These are phyloP conservation scores for Periplaneta americana DNA, from an alignment of 1,140 invertebrate species.

Conservation along the genomic window DNA sequence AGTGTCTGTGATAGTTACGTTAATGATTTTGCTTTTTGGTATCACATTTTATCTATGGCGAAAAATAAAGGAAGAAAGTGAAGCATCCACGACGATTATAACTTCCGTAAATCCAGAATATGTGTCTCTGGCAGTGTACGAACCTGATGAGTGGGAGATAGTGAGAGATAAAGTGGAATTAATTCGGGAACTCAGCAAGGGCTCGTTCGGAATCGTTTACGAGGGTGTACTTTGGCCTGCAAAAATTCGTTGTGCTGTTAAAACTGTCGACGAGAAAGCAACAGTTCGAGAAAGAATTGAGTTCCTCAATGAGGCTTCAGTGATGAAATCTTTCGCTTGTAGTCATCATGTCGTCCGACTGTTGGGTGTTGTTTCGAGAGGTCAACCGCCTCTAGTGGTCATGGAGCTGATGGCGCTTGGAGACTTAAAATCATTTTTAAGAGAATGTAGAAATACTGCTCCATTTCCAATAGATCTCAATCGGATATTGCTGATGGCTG, in stretches of 20 bases:
- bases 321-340: constrained; percentile 50
- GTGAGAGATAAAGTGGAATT: constrained; percentile 45
- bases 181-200: constrained; percentile 53
- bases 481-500: constrained; percentile 52
- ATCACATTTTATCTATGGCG: not conserved
- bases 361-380: constrained; percentile 63
- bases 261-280: constrained; percentile 54
- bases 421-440: constrained; percentile 89
- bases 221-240: constrained; percentile 42
- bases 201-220: constrained; percentile 66
- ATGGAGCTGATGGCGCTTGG: constrained; percentile 98
- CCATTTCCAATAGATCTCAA: not conserved
- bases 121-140: not conserved
- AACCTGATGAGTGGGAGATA: constrained; percentile 5
- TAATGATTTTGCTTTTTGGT: not conserved
- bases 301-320: constrained; percentile 60
- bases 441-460: constrained; percentile 30
- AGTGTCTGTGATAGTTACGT: not conserved
- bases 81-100: not conserved
- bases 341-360: constrained; percentile 61
- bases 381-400: constrained; percentile 88
- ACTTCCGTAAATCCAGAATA: constrained; percentile 7
- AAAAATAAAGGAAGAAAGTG: not conserved
- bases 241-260: constrained; percentile 53
- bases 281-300: constrained; percentile 46